A percentile compares a stretch with the other conserved stretches of the same genome.
Evolutionary conservation across 2,797 vertebrate genomes (phyloP).

Genomic region (Pseudomugil gertrudae): DNA sequence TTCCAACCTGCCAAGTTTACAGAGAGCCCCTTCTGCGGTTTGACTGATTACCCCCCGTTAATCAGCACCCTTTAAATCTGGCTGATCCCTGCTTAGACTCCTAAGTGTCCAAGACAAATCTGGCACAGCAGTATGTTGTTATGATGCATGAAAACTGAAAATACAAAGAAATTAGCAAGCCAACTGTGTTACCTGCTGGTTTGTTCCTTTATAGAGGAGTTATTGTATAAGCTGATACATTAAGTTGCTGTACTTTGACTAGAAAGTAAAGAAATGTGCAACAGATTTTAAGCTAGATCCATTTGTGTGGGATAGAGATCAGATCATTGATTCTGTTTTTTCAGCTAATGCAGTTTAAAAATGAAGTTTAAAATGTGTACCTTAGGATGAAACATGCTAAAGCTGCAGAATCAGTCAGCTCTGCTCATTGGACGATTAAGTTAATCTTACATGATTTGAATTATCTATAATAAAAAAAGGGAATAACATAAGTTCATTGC

Average conservation of each 20-base stretch:
- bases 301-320: neutral
- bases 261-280: constrained; percentile 8
- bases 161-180: neutral
- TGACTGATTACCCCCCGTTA: constrained; percentile 47
- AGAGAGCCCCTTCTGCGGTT: constrained; percentile 29
- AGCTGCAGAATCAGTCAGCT: no score
- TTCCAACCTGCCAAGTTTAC: constrained; percentile 45
- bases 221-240: neutral
- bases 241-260: neutral
- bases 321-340: constrained; percentile 2
- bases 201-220: neutral
- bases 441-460: constrained; percentile 32
- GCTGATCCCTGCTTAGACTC: constrained; percentile 49
- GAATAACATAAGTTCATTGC: constrained; percentile 29
- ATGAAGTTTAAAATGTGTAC: constrained; percentile 2
- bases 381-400: neutral
- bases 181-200: neutral
- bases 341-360: constrained; percentile 7
- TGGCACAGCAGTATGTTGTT: constrained; percentile 23
- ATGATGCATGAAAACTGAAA: constrained; percentile 11
- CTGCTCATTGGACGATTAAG: no score
- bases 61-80: constrained; percentile 49
- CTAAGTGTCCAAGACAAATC: constrained; percentile 28
- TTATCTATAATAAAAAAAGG: constrained; percentile 8
- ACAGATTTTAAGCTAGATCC: neutral